Evolutionary conservation across 2,888 invertebrate species (phyloP), one percentile per base, ranked within the genome.

Genomic region (Lasioglossum zephyrum): DNA sequence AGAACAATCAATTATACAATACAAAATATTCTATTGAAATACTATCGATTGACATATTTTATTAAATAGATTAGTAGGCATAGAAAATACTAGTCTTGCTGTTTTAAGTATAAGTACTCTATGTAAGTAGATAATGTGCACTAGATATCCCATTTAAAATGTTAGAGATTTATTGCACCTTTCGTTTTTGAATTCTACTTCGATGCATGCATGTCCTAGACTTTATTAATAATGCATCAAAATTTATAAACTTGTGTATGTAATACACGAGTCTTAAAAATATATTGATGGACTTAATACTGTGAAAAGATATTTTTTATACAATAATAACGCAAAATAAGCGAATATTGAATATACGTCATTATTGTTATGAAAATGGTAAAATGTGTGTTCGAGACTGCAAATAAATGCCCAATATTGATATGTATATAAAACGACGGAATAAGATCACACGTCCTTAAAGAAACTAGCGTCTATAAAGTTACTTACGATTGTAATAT

Each of bases 361-460:
- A 63, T 77, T 73, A 79, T 73, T 85, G 70, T 80, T 86, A 84
- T 78, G 41, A 66, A 63, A 74, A 76, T 47, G 44, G 81, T 84
- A 76, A 74, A 88, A 88, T 90, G 72, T 75, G 75, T 69, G 82
- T 86, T 63, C 3, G 82, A 60, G 80, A 85, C 87, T 87, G 73
- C 83, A 86, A 89, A 87, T 88, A 92, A 94, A 94, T 94, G 94
- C 93, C 94, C 93, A 91, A 91, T 93, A 93, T 87, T 93, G 94
- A 94, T 94, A 94, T 93, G 93, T 93, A 89, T 85, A 87, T 83
- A 88, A 88, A 87, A 85, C 88, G 88, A 90, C 81, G 79, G 77
- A 91, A 81, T 73, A 82, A 57, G 60, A 76, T 75, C 80, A 73
- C 73, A 73, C 60, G 22, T 75, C 49, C 18, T 79, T 86, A 79